Evolutionary conservation across 1,140 invertebrate species (phyloP).

Genomic region (Drosophila quadrilineata): DNA sequence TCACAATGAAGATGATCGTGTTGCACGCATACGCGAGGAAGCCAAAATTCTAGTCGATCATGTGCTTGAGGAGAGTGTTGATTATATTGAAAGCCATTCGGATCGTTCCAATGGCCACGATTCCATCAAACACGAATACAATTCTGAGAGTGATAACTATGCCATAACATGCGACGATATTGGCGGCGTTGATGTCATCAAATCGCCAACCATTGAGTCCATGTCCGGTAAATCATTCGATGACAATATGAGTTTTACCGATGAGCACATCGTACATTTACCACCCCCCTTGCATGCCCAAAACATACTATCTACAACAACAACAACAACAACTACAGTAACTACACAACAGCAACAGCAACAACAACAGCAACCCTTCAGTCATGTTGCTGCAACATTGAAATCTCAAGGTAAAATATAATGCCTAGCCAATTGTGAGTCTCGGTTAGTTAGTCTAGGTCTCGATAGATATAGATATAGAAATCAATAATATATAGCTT

Average conservation of each 20-base stretch:
- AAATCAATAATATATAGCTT: not conserved
- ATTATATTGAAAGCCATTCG: conserved; percentile 68
- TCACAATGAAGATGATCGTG: conserved; percentile 50
- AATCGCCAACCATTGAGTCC: conserved; percentile 81
- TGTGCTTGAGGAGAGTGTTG: conserved; percentile 78
- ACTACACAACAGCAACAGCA: conserved; percentile 30
- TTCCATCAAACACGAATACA: conserved; percentile 65
- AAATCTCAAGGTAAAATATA: conserved; percentile 59
- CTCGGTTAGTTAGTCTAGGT: conserved; percentile 17
- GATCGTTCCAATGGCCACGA: conserved; percentile 61
- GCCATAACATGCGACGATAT: conserved; percentile 81
- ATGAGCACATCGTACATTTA: conserved; percentile 66
- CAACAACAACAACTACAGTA: conserved; percentile 23
- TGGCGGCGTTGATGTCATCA: conserved; percentile 77
- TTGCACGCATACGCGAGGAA: conserved; percentile 69
- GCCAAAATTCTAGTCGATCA: conserved; percentile 78
- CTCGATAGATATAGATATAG: conserved; percentile 25
- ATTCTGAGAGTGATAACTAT: conserved; percentile 81
- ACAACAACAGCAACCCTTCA: conserved; percentile 29
- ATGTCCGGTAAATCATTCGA: conserved; percentile 81
- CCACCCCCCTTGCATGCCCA: conserved; percentile 68
- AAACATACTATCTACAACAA: conserved; percentile 27
- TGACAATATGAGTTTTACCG: conserved; percentile 80
- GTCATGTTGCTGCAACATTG: conserved; percentile 39
- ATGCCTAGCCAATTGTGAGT: conserved; percentile 41